A percentile compares a stretch with the other conserved stretches of the same genome.
Conservation (phyloP, 2,888 invertebrate genomes). For the Dicranocentrus wangi region DNA sequence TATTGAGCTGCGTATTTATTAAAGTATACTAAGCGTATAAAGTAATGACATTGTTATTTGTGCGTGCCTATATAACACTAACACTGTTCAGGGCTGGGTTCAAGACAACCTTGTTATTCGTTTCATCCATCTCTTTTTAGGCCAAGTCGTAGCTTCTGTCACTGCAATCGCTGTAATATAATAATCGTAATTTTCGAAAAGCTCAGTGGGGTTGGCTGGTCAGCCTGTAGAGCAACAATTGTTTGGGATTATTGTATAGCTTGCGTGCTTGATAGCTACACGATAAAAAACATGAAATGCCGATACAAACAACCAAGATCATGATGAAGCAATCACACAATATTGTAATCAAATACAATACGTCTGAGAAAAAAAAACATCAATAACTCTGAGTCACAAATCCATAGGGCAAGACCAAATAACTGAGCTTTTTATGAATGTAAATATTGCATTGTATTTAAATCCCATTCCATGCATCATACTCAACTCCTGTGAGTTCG, state of each 20-base stretch:
- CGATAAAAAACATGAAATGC: conserved; percentile 32
- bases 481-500: too few relatives aligned
- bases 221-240: conserved; percentile 16
- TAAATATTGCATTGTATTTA: conserved; percentile 11
- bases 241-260: not conserved
- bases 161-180: conserved; percentile 21
- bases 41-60: conserved; percentile 42
- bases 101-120: not conserved
- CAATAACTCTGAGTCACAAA: conserved; percentile 39
- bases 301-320: conserved; percentile 19
- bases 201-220: conserved; percentile 55
- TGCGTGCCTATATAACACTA: not conserved
- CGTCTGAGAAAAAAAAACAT: conserved; percentile 31
- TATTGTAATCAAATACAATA: conserved; percentile 41
- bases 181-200: conserved; percentile 43
- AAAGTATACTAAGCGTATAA: conserved; percentile 23
- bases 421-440: not conserved
- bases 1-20: not conserved
- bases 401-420: conserved; percentile 9
- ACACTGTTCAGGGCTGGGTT: conserved; percentile 16
- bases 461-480: conserved; percentile 1
- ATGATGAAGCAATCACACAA: conserved; percentile 49
- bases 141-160: conserved; percentile 16
- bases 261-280: conserved; percentile 2
- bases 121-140: not conserved